Evolutionary conservation across 53 echinoderm and acorn worm genomes (phyloP).

Genomic region (Holothuria leucospilota): DNA sequence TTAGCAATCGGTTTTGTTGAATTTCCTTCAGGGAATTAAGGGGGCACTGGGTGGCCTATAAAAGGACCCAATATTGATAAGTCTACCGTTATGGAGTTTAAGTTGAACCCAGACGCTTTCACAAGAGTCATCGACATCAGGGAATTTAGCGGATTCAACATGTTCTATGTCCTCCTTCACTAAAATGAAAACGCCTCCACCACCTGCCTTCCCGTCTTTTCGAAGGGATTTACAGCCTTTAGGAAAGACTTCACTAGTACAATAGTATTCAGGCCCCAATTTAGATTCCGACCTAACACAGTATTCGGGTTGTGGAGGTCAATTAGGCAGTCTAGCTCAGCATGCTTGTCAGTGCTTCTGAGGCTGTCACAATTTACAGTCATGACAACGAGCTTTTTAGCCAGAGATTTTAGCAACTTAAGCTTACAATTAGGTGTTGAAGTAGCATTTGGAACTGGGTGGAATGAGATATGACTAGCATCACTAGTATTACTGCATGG

Average conservation of each 20-base stretch:
- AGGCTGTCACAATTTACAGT: not conserved
- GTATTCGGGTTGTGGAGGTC: not conserved
- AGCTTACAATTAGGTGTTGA: not conserved
- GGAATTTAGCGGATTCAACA: not conserved
- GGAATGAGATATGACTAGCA: not conserved
- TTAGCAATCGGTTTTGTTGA: not conserved
- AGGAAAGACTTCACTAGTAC: conserved; percentile 1
- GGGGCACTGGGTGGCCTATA: not conserved
- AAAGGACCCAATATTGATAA: not conserved
- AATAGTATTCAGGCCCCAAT: not conserved
- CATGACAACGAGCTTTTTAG: not conserved
- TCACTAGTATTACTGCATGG: too few species aligned
- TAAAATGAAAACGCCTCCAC: not conserved
- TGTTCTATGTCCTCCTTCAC: not conserved
- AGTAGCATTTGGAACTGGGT: not conserved
- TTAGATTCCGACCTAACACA: not conserved
- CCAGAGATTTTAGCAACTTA: not conserved
- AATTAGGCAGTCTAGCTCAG: not conserved
- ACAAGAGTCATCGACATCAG: not conserved
- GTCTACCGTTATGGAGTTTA: not conserved
- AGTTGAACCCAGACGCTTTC: not conserved
- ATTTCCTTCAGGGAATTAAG: not conserved
- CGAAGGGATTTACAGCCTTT: not conserved
- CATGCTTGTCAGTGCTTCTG: not conserved
- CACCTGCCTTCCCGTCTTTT: not conserved